phyloP scores from a whole-genome alignment of 2,113 vertebrate genomes.

The Theristicus caerulescens region DNA sequence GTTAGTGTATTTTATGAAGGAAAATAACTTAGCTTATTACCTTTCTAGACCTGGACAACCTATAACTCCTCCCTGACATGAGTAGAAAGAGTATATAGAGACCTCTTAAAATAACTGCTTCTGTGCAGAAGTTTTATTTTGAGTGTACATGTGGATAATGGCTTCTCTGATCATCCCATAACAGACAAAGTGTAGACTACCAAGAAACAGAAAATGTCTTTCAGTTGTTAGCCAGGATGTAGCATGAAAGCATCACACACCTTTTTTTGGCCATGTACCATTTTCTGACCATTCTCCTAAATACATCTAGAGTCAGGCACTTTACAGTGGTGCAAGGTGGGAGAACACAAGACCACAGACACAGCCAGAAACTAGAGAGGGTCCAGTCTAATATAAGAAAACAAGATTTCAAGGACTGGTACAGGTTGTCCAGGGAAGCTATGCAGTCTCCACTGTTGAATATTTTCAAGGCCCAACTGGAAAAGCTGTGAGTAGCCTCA shows the following conservation, averaged over 20 bases:
- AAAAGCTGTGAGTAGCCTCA: background rate
- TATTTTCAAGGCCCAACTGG: background rate
- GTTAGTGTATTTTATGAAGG: background rate
- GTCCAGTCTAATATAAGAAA: background rate
- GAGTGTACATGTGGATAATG: rapidly evolving
- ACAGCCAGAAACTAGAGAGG: background rate
- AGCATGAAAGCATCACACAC: background rate
- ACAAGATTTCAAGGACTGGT: background rate
- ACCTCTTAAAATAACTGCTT: background rate
- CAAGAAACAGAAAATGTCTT: background rate
- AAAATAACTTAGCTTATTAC: background rate
- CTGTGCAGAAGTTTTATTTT: background rate
- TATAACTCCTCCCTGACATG: background rate
- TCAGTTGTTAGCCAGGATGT: background rate
- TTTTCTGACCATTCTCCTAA: background rate
- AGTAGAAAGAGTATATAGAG: background rate
- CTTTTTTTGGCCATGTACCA: background rate
- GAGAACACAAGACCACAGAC: background rate
- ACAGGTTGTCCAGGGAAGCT: background rate
- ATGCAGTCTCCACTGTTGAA: background rate
- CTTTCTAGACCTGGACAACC: background rate
- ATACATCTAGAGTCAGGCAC: background rate
- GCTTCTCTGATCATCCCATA: background rate
- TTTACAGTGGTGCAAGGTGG: background rate
- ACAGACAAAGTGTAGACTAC: background rate